These are phyloP conservation scores for Enteromius thamalakanensis DNA, from an alignment of 2,797 vertebrate genomes.

Conservation along the genomic window DNA sequence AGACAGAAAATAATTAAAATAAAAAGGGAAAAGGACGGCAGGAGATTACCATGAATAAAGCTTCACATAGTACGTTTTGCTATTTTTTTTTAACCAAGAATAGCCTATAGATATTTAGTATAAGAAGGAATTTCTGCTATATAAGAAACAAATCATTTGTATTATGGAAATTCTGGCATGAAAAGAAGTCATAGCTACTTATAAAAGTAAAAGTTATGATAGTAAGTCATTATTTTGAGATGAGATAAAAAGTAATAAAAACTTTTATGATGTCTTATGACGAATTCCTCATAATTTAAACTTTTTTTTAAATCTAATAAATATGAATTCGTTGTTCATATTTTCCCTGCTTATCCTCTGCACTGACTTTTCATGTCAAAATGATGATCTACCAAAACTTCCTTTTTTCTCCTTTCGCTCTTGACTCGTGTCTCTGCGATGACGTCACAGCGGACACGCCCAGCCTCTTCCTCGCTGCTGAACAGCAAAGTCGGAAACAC, in stretches of 20 bases:
- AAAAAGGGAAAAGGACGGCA: neutral
- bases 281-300: neutral
- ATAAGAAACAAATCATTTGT: neutral
- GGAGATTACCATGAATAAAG: neutral
- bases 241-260: neutral
- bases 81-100: neutral
- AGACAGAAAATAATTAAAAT: neutral
- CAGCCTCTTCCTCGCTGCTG: conserved; percentile 26
- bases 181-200: neutral
- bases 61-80: neutral
- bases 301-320: neutral
- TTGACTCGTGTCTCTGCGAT: conserved; percentile 62
- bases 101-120: too few species aligned
- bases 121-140: neutral
- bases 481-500: conserved; percentile 31
- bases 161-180: neutral
- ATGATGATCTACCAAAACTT: neutral
- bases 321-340: neutral
- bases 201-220: neutral
- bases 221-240: neutral
- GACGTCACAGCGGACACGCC: conserved; percentile 31
- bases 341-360: neutral
- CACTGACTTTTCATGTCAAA: neutral
- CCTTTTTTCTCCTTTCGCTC: neutral
- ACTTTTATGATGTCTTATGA: neutral